These are phyloP conservation scores for Magallana ariakensis DNA, from an alignment of 1,140 invertebrate genomes.

Conservation along the genomic window DNA sequence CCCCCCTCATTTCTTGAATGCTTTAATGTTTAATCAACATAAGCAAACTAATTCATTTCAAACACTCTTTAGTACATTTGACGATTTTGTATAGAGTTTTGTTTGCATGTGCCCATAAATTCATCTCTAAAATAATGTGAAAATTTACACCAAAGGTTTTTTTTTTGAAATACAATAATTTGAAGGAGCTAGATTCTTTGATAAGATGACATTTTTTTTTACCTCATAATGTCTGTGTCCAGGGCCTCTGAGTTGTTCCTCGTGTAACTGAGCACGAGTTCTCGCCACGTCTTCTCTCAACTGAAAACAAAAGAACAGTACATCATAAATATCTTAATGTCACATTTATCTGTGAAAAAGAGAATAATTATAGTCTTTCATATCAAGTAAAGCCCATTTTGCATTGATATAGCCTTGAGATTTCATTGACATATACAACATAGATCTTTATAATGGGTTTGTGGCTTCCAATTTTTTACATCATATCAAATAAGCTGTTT, in stretches of 20 bases:
- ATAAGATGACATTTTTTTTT: constrained; percentile 7
- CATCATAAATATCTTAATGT: neutral
- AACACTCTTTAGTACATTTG: too few relatives aligned
- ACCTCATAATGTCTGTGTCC: constrained; percentile 71
- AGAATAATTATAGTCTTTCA: neutral
- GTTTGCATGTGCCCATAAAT: too few relatives aligned
- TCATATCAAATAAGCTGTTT: neutral
- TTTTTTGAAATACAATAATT: too few relatives aligned
- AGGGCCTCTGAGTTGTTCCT: constrained; percentile 64
- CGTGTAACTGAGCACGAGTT: constrained; percentile 68
- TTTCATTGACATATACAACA: neutral
- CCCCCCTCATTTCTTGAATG: too few relatives aligned
- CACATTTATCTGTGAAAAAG: too few relatives aligned
- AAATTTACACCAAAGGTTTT: too few relatives aligned
- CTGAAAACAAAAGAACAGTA: constrained; percentile 51
- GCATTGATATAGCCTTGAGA: neutral
- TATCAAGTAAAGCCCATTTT: neutral
- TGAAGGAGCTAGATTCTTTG: too few relatives aligned
- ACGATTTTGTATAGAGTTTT: too few relatives aligned
- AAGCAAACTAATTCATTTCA: too few relatives aligned
- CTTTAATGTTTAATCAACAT: too few relatives aligned
- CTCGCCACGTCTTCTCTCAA: constrained; percentile 70
- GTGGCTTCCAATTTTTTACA: neutral
- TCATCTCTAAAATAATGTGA: too few relatives aligned
- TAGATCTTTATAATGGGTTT: neutral